Percentiles rank a stretch among this genome's conserved stretches.
These are phyloP conservation scores for Amyelois transitella DNA, from an alignment of 1,140 invertebrate species.

Conservation along the genomic window DNA sequence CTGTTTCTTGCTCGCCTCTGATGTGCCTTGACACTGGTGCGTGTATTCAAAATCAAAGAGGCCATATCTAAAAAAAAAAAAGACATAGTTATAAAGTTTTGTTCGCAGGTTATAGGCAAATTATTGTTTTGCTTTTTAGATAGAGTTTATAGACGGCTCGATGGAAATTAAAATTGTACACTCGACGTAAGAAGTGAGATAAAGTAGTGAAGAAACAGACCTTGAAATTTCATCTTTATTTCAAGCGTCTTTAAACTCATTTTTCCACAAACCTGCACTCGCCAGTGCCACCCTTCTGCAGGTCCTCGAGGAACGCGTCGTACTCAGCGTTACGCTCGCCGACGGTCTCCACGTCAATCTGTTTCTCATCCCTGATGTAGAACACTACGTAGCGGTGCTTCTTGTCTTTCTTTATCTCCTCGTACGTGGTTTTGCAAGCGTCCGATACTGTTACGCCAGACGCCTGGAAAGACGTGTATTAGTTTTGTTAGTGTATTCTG, in stretches of 20 bases:
- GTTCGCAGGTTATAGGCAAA: too few species aligned
- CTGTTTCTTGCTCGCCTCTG: conserved; percentile 95
- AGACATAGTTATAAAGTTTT: background rate
- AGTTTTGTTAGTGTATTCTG: too few species aligned
- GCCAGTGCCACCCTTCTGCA: conserved; percentile 90
- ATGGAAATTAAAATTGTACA: too few species aligned
- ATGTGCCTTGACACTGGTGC: conserved; percentile 95
- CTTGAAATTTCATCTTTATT: too few species aligned
- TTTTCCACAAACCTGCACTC: conserved; percentile 94
- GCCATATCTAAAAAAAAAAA: conserved; percentile 79
- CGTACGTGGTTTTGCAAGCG: conserved; percentile 94
- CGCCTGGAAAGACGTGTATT: conserved; percentile 79
- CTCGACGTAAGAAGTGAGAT: too few species aligned
- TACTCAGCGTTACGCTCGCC: conserved; percentile 91
- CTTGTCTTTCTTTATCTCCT: conserved; percentile 98
- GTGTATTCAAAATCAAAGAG: conserved; percentile 97
- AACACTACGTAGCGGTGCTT: conserved; percentile 97
- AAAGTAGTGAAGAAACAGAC: too few species aligned
- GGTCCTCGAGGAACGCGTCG: conserved; percentile 91
- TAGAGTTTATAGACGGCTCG: too few species aligned
- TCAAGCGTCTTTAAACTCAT: too few species aligned
- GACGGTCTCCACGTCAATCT: conserved; percentile 93
- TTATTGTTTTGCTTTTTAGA: too few species aligned
- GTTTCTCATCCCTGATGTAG: conserved; percentile 95
- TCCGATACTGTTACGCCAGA: conserved; percentile 96